Percentiles rank a stretch among this genome's conserved stretches.
phyloP scores from a whole-genome alignment of 1,140 invertebrate genomes.

The Marisa cornuarietis region DNA sequence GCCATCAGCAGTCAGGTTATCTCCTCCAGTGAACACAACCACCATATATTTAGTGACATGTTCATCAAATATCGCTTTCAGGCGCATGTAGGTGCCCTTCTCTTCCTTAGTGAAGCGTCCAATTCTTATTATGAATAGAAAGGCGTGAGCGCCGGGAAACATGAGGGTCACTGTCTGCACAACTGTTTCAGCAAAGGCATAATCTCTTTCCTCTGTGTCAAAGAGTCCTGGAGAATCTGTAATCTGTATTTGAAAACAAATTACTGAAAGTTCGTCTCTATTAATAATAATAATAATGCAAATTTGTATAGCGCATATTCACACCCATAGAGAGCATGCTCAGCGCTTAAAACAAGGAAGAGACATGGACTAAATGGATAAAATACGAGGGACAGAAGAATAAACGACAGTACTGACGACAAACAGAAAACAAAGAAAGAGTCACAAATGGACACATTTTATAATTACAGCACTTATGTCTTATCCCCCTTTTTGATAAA shows the following conservation, averaged over 20 bases:
- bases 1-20: conserved; percentile 9
- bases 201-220: background rate
- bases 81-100: background rate
- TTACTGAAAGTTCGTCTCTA: too few relatives aligned
- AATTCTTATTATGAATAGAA: conserved; percentile 11
- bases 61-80: conserved; percentile 12
- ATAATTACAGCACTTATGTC: too few relatives aligned
- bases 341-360: too few relatives aligned
- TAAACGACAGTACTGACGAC: too few relatives aligned
- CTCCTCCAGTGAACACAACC: conserved; percentile 2
- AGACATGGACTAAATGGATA: too few relatives aligned
- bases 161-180: background rate
- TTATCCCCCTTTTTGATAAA: too few relatives aligned
- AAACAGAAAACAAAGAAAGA: too few relatives aligned
- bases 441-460: too few relatives aligned
- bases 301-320: too few relatives aligned
- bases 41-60: conserved; percentile 1
- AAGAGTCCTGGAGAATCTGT: conserved; percentile 6
- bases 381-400: too few relatives aligned
- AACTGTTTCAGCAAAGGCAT: background rate
- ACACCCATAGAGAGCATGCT: too few relatives aligned
- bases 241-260: background rate
- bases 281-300: too few relatives aligned
- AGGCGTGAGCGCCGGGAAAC: conserved; percentile 15
- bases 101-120: conserved; percentile 24